phyloP scores from a whole-genome alignment of 2,888 invertebrate genomes.

The Oegoconia quadripuncta region DNA sequence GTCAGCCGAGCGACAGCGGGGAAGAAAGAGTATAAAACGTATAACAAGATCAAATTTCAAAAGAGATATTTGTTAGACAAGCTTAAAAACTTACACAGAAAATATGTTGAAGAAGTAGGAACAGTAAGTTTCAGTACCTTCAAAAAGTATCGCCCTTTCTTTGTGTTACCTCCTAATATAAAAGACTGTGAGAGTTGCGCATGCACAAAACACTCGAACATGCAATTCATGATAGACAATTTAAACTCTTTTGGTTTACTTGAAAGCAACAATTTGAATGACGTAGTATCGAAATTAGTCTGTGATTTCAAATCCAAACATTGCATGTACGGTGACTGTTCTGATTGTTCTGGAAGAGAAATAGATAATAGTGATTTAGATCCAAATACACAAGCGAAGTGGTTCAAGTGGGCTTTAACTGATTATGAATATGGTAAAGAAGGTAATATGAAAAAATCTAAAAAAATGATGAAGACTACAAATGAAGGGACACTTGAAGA shows the following conservation, averaged over 20 bases:
- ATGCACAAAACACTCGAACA: constrained; percentile 18
- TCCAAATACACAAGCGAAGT: constrained; percentile 7
- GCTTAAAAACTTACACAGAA: constrained; percentile 14
- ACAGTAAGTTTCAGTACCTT: constrained; percentile 19
- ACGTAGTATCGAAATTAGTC: constrained; percentile 10
- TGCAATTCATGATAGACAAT: constrained; percentile 15
- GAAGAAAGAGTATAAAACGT: constrained; percentile 18
- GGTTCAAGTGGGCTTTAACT: constrained; percentile 14
- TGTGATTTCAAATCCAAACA: constrained; percentile 12
- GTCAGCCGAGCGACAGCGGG: constrained; percentile 18
- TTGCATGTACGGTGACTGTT: constrained; percentile 17
- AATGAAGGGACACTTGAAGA: constrained; percentile 13
- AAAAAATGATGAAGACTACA: constrained; percentile 14
- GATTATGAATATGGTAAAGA: constrained; percentile 13
- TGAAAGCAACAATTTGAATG: constrained; percentile 12
- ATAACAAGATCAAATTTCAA: constrained; percentile 11
- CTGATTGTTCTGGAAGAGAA: constrained; percentile 10
- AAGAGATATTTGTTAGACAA: constrained; percentile 11
- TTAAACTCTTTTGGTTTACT: constrained; percentile 13
- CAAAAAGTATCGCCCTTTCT: constrained; percentile 21
- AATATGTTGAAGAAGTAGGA: constrained; percentile 13
- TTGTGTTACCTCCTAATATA: constrained; percentile 16
- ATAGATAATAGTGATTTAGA: constrained; percentile 8
- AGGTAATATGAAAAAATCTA: constrained; percentile 8
- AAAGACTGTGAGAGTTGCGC: constrained; percentile 19